These are phyloP conservation scores for Scomber japonicus DNA, from an alignment of 2,113 vertebrate species.

Conservation along the genomic window DNA sequence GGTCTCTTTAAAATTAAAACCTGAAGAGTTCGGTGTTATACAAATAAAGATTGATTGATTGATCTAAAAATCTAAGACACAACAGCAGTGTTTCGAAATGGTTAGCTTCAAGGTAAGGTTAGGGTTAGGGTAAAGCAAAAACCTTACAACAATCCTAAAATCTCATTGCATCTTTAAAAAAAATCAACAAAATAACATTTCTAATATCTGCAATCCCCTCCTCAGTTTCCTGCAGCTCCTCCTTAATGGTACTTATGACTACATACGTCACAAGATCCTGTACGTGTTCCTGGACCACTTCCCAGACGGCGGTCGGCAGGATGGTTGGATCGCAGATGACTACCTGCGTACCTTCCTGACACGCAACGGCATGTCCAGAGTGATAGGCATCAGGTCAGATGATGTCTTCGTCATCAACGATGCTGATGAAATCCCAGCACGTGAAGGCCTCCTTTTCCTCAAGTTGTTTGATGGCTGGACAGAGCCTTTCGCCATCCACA, in stretches of 20 bases:
- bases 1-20: too few relatives aligned
- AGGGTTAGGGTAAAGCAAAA: too few relatives aligned
- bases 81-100: too few relatives aligned
- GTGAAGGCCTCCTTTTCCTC: conserved; percentile 95
- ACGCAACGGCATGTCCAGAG: conserved; percentile 89
- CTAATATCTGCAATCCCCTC: not conserved
- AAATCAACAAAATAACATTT: not conserved
- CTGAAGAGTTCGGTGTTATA: too few relatives aligned
- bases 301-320: conserved; percentile 93
- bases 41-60: too few relatives aligned
- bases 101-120: too few relatives aligned
- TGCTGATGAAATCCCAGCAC: conserved; percentile 95
- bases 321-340: conserved; percentile 98
- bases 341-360: conserved; percentile 97
- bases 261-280: conserved; percentile 94
- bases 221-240: conserved; percentile 90
- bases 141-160: too few relatives aligned
- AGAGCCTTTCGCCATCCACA: conserved; percentile 97
- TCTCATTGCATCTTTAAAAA: not conserved
- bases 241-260: conserved; percentile 93
- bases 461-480: conserved; percentile 98
- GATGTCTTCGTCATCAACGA: conserved; percentile 98
- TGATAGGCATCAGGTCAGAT: conserved; percentile 86
- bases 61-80: too few relatives aligned
- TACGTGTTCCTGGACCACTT: conserved; percentile 99